Evolutionary conservation across 1,140 invertebrate species (phyloP), one percentile per base, ranked within the genome.

Genomic region (Zaprionus kolodkinae): DNA sequence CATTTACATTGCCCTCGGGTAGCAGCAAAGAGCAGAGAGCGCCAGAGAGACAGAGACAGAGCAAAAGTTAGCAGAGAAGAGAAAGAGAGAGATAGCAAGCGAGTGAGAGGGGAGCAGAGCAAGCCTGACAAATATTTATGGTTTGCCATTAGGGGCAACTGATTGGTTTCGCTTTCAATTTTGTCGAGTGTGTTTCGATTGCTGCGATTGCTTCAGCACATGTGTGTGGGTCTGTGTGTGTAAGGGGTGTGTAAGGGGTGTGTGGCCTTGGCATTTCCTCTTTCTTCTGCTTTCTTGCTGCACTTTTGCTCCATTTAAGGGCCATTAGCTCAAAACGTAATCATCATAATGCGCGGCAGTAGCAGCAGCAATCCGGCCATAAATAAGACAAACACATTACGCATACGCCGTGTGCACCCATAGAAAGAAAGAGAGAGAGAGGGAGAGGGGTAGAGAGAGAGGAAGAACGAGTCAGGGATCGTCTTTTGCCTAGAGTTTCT

Each of bases 141-240:
- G 72, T 64, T 84, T 89, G 78, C 85, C 78, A 89, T 89, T 89
- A 89, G 85, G 68, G 81, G 50, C 75, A 89, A 81, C 86, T 89
- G 85, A 89, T 89, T 89, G 85, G 78, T 85, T 88, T 88, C 85
- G 85, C 85, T 88, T 88, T 87, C 83, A 86, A 87, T 86, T 82
- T 84, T 60, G 65, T 63, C 72, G 57, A 80, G 81, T 79, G 78
- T 73, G 78, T 73, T 86, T 67, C 61, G 25, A 59, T 57, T 74
- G 57, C 69, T 57, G 63, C 52, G 56, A 72, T 48, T 30, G 50
- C 50, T 30, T 62, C 15, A 52, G 45, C 40, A 40, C 7, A 11
- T 33, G 13, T 52, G 13, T 54, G n/a, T 21, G 30, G 6, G 27
- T 36, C n/a, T 75, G 25, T 60, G 67, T 63, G 3, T 30, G 4